These are phyloP conservation scores for Yponomeuta evonymella DNA, from an alignment of 2,888 invertebrate species.

Conservation along the genomic window DNA sequence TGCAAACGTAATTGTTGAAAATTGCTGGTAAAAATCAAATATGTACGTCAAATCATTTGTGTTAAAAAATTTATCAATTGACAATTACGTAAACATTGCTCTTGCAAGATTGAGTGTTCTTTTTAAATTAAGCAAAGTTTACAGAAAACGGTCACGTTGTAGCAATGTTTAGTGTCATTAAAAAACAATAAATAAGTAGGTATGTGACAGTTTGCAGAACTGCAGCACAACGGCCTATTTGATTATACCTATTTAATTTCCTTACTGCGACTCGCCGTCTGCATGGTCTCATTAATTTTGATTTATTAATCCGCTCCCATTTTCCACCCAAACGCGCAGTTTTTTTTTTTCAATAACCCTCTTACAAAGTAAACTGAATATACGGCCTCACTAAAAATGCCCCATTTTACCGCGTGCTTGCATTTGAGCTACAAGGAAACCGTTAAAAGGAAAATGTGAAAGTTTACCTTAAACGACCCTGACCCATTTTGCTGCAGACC, in stretches of 20 bases:
- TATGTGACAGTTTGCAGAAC: too few species aligned
- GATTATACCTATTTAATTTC: neutral
- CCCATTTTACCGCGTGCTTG: slow-evolving; percentile 12
- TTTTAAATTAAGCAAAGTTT: too few species aligned
- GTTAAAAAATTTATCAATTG: too few species aligned
- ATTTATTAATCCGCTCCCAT: neutral
- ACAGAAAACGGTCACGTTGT: too few species aligned
- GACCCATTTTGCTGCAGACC: slow-evolving; percentile 49
- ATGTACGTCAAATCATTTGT: too few species aligned
- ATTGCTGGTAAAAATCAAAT: too few species aligned
- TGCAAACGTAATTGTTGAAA: too few species aligned
- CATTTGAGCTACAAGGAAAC: slow-evolving; percentile 16
- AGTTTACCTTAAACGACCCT: slow-evolving; percentile 48
- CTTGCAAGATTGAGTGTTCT: too few species aligned
- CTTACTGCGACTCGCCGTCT: neutral
- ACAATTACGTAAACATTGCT: too few species aligned
- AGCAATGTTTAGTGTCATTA: too few species aligned
- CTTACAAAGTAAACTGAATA: neutral
- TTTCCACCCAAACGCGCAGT: neutral
- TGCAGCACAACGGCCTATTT: neutral
- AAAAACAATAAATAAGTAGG: too few species aligned
- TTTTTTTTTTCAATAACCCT: neutral
- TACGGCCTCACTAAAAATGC: neutral
- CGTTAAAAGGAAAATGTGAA: slow-evolving; percentile 27
- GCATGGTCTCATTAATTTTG: neutral